Base-by-base conservation (phyloP, 2,888 invertebrate species). In the Eupeodes latifasciatus region DNA sequence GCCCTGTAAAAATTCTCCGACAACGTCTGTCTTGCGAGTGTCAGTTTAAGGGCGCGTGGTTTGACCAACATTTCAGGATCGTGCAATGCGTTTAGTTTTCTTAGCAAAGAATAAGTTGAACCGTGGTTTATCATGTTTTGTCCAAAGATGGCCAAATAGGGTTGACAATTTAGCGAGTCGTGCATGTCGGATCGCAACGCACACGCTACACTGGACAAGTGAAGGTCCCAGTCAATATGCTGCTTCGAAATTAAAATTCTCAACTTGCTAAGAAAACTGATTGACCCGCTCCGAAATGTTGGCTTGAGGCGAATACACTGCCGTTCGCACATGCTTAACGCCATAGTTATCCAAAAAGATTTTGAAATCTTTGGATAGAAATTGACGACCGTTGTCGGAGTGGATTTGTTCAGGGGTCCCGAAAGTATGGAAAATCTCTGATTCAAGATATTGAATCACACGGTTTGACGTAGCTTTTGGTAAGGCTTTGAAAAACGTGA, bases 81-180 rank as follows among this genome's bases (percentile, higher is more conserved):
- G 53, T 53, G 53, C n/a, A 53, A n/a, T n/a, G 53, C 53, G 53
- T 53, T 53, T 53, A 53, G n/a, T n/a, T 53, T 53, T 16, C 53
- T 12, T 53, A 53, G 53, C n/a, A 53, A 1, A 53, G 53, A 2
- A n/a, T 53, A 53, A n/a, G 53, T 53, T 53, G 53, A 53, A 16
- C 53, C 53, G 53, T 53, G 57, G 14, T 27, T 57, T 19, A 57
- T 27, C 57, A 57, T 57, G 19, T 57, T 57, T 57, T 57, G 57
- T 57, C 57, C 57, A 57, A 53, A 53, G 16, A 53, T n/a, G n/a
- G 53, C 53, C 5, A 53, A 53, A 16, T 53, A 53, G 5, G 53
- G 57, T 57, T 57, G 57, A 10, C 57, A 57, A 27, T 27, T 12
- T 27, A 57, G 10, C 9, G 57, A 19, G 12, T 57, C 57, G 14